Evolutionary conservation across 2,888 invertebrate genomes (phyloP).

Genomic region (Andrena camellia): DNA sequence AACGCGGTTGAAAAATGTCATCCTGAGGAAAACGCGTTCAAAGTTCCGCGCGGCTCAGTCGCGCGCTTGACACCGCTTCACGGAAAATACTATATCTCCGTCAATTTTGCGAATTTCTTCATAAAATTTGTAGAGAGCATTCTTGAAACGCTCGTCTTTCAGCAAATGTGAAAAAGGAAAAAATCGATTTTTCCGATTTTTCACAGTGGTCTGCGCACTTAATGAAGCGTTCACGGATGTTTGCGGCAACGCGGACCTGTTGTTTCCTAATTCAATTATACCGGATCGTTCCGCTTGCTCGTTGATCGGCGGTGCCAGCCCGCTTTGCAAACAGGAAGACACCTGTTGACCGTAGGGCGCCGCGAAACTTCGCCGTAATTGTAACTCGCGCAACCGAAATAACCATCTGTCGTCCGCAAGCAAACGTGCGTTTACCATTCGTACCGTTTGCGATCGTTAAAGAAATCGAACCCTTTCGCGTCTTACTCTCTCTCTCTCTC

Average conservation of each 20-base stretch:
- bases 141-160: neutral
- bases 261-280: constrained; percentile 12
- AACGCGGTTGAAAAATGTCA: no score
- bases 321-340: constrained; percentile 76
- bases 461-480: neutral
- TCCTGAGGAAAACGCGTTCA: no score
- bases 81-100: neutral
- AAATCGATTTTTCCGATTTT: neutral
- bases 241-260: neutral
- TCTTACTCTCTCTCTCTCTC: neutral
- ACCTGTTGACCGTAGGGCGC: constrained; percentile 78
- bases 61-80: no score
- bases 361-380: constrained; percentile 55
- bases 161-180: neutral
- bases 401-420: constrained; percentile 74
- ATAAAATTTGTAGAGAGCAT: no score
- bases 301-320: constrained; percentile 12
- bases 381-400: constrained; percentile 77
- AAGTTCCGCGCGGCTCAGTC: no score
- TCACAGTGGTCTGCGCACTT: no score
- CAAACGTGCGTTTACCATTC: constrained; percentile 31
- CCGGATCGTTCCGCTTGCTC: constrained; percentile 4
- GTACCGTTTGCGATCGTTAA: neutral
- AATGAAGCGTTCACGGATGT: neutral
- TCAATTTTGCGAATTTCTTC: no score